Base-by-base conservation (phyloP, 2,888 invertebrate genomes). In the Apeira syringaria region DNA sequence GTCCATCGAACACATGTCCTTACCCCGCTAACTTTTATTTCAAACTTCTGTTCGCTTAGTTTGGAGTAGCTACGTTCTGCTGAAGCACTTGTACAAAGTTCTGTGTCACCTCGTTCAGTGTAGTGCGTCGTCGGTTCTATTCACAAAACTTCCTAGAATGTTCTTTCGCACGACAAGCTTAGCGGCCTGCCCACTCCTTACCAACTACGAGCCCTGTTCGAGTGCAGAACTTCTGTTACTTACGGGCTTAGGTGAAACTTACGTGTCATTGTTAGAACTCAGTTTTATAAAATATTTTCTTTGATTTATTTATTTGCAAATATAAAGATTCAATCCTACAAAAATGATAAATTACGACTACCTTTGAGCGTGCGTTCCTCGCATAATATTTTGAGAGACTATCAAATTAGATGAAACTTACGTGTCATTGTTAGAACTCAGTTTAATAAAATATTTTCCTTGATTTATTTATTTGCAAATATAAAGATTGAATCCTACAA, bases 121-220 rank as follows among this genome's bases (percentile, higher is more conserved):
- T 74, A 71, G 67, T 73, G 72, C 70, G 74, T 73, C 64, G 48
- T 57, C 51, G 63, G 64, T 74, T 71, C 83, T 74, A 81, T 84
- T 85, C 78, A 76, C 54, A 56, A 67, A 80, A 80, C 64, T 85
- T 75, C 51, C 63, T 7, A 59, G 71, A 68, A 66, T 56, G 69
- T 83, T 80, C 83, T 76, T 80, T 78, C 76, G 59, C 74, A 61
- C 74, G 79, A 82, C 77, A 84, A 84, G 79, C 85, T 86, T 86
- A 87, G 78, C 74, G 79, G 77, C 80, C 80, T 74, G 78, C 73
- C 71, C 69, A 64, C 68, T 65, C 68, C 61, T 79, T 74, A 64
- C 51, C 64, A 75, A 80, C 79, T 75, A 77, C 69, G 66, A 83
- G 82, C 74, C 68, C 74, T 77, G 74, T 81, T 81, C 71, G 73